These are phyloP conservation scores for Poeciliopsis gracilis DNA, from an alignment of 2,797 vertebrate genomes.

Conservation along the genomic window DNA sequence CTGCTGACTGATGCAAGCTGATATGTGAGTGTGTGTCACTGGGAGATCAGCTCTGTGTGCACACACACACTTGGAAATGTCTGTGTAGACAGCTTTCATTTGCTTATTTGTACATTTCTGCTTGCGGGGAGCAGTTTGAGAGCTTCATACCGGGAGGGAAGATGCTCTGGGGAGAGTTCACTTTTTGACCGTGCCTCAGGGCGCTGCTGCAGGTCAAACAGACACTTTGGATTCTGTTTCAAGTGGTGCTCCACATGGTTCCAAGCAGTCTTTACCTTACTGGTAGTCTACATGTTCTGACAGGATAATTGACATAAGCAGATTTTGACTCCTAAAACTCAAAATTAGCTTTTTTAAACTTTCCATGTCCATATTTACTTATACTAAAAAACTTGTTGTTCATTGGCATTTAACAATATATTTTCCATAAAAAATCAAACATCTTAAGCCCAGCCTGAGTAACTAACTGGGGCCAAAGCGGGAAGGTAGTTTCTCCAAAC, in stretches of 20 bases:
- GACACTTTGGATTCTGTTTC: neutral
- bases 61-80: conserved; percentile 30
- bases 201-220: neutral
- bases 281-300: neutral
- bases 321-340: neutral
- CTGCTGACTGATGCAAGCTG: conserved; percentile 51
- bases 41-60: conserved; percentile 39
- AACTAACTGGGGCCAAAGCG: neutral
- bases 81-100: conserved; percentile 45
- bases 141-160: neutral
- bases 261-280: neutral
- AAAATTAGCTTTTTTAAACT: neutral
- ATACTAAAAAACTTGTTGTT: neutral
- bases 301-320: neutral
- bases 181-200: neutral
- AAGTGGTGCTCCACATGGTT: neutral
- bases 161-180: conserved; percentile 7
- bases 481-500: neutral
- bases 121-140: neutral
- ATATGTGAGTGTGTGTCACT: conserved; percentile 50
- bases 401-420: neutral
- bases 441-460: neutral
- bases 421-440: neutral
- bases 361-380: neutral
- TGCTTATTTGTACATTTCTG: conserved; percentile 32